Base-by-base conservation (phyloP, 1,140 invertebrate genomes). In the Bemisia tabaci region DNA sequence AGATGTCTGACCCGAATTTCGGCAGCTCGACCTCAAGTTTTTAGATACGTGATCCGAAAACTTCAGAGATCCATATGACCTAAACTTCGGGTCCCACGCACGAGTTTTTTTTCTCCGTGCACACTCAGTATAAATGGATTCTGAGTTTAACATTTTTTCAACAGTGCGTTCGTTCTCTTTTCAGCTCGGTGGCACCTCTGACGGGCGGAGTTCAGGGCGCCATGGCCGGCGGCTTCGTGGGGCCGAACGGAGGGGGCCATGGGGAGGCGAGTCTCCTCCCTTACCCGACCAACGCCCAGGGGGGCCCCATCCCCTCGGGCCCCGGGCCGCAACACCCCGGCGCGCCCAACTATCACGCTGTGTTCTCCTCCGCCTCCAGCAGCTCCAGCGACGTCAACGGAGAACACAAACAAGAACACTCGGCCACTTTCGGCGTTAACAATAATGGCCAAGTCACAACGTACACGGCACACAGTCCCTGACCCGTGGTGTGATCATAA, bases 371-470 rank as follows among this genome's bases (percentile, higher is more conserved):
- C 1, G 86, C 85, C 12, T 83, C 79, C 27, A 81, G 83, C 60
- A 79, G 78, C 1, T 80, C 79, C 1, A 74, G 78, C 0, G 83
- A 84, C 66, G 74, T 83, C 1, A 80, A 85, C 72, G 87, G 87
- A 24, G 80, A 84, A 65, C 76, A 78, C 24, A 74, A 75, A 58
- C 79, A 75, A 22, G 78, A 76, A 60, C 83, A 86, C 67, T 75
- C 79, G 23, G 81, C 87, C 1, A 81, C 83, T 48, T 86, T 87
- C 11, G 81, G 83, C 1, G 80, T 89, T 61, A 87, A 89, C 70
- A 84, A 89, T 68, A 87, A 89, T 71, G 87, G 87, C 71, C 84
- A 84, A 71, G 76, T 88, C 62, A 83, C 81, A n/a, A 71, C 68
- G 22, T 71, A 69, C 59, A 65, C 65, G 17, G 68, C 68, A 1